Base-by-base conservation (phyloP, 2,888 invertebrate genomes). In the Geophilus truncorum region DNA sequence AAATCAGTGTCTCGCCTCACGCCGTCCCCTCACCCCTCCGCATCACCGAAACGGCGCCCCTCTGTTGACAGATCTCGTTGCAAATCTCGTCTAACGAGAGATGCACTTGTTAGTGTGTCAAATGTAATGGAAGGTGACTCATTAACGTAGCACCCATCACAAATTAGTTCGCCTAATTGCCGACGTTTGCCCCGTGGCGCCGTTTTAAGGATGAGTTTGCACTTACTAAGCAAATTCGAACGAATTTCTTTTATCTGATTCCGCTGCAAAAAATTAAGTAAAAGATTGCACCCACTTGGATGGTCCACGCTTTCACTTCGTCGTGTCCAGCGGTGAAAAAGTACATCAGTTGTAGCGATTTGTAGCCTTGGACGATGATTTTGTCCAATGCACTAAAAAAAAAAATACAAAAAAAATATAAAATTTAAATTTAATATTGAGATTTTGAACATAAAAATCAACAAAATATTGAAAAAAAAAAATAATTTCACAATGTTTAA, bases 301-400 rank as follows among this genome's bases (percentile, higher is more conserved):
- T 95, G 2, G 97, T 98, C 99, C 99, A 99, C 28, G 98, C 98
- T 88, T 98, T 98, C 9, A 99, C 99, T 90, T 99, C 99, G 88
- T 99, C 99, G 77, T 93, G 91, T 18, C 99, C 99, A 80, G 95
- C 91, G 0, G 99, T 99, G 89, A 99, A 99, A 91, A 99, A 99
- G 87, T 99, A 99, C 87, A 96, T 94, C 85, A 99, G 89, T 85
- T 97, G 96, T 79, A 99, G 89, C 0, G 97, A 94, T 87, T 96
- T 97, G 90, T 98, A 99, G 21, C 99, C 99, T 86, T 94, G 95
- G 1, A 96, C 91, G 85, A 99, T 97, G 84, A 99, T 99, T 90
- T 98, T 98, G 84, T 97, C 96, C 86, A 99, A 89, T 9, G 94
- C 94, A 87, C 97, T 88, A 84, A 57, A 84, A 84, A 51, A 25